Percentiles rank a stretch among this genome's conserved stretches.
phyloP scores from a whole-genome alignment of 2,113 vertebrate species.

The Sinocyclocheilus rhinocerous region DNA sequence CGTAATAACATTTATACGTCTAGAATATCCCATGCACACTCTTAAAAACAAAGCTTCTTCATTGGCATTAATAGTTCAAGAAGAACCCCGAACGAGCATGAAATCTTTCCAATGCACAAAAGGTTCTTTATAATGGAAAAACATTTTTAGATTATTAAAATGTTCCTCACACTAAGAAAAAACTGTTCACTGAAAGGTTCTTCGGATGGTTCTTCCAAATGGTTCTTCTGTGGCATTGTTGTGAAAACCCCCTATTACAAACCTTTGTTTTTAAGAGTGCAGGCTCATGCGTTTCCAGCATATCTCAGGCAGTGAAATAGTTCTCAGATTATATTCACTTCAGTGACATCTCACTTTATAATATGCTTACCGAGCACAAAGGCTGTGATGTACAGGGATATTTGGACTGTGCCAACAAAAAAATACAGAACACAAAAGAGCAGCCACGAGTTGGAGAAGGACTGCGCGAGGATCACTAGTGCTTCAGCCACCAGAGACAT shows the following conservation, averaged over 20 bases:
- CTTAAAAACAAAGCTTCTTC: neutral
- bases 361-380: constrained; percentile 87
- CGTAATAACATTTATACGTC: neutral
- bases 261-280: neutral
- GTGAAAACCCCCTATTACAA: neutral
- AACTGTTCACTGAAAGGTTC: neutral
- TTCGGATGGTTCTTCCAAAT: too few species aligned
- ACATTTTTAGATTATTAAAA: neutral
- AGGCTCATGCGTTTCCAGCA: neutral
- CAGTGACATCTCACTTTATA: neutral
- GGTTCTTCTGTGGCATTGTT: neutral
- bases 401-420: constrained; percentile 90
- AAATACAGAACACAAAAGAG: constrained; percentile 88
- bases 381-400: constrained; percentile 91
- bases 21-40: too few species aligned
- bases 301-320: neutral
- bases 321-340: neutral
- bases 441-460: constrained; percentile 87
- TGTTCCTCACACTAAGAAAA: neutral
- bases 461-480: constrained; percentile 83
- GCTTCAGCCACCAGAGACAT: constrained; percentile 85
- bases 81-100: neutral
- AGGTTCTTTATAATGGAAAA: neutral
- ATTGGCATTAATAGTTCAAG: neutral
- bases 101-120: neutral